Base-by-base conservation (phyloP, 1,140 invertebrate species). In the Cydia splendana region DNA sequence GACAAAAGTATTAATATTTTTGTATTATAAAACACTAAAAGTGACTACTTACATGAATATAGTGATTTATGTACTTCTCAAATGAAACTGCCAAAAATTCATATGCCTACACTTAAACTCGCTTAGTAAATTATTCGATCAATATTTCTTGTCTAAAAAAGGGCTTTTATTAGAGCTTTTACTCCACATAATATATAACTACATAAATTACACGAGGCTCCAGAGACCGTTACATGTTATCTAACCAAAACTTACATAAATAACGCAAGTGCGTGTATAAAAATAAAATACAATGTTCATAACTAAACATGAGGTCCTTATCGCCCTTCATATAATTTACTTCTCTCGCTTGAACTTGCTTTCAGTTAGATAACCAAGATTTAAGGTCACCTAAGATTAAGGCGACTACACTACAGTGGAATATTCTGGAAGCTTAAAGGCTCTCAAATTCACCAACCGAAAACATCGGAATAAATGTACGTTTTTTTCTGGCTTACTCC, bases 351-450 rank as follows among this genome's bases (percentile, higher is more conserved):
- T 69, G 15, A 30, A 34, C n/a, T 78, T 24, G 30, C 34, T 65
- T 28, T 78, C 65, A 75, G 67, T 38, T 48, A 71, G 67, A 71
- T 71, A 71, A 38, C 67, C 15, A 38, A 71, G 34, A 71, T 71
- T 71, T 42, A 62, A 38, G 28, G n/a, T 10, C 67, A 38, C 38
- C 30, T 69, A 69, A 34, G n/a, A 5, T 38, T 71, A 71, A 71
- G 51, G 51, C 51, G 6, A 18, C 51, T n/a, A 18, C 15, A 15
- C 1, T 48, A 4, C 45, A 13, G 12, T 4, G 45, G 45, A 6
- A 53, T n/a, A 53, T 53, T 53, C 15, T 51, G 48, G 4, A 2
- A 9, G 48, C 48, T 15, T 34, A 15, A 51, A 24, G 4, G 13
- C 13, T 51, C 48, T 15, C 2, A 51, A 42, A 42, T 9, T 0